Conservation (phyloP, 1,140 invertebrate species). For the Stenopsyche tienmushanensis region DNA sequence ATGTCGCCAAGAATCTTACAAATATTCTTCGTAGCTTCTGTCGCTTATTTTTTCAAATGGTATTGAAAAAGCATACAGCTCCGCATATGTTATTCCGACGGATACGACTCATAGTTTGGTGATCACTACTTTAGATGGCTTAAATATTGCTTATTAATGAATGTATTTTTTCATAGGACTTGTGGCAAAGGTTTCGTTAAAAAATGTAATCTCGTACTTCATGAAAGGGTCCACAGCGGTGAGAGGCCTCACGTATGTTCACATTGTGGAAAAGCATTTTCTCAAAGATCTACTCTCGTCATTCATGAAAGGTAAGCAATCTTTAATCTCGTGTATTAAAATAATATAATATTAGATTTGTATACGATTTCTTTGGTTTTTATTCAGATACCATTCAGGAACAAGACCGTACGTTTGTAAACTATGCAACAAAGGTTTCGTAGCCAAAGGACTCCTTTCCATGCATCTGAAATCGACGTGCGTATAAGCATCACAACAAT, state of each 20-base stretch:
- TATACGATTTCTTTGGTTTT: conserved; percentile 6
- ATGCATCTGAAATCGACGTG: conserved; percentile 57
- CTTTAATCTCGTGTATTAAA: not conserved
- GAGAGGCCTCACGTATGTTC: conserved; percentile 67
- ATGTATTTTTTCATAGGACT: conserved; percentile 51
- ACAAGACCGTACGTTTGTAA: conserved; percentile 73
- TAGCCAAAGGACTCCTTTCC: conserved; percentile 63
- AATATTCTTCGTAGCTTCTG: no score
- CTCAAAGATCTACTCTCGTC: conserved; percentile 73
- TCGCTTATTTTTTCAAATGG: no score
- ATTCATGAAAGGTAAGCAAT: conserved; percentile 64
- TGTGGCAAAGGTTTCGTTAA: conserved; percentile 66
- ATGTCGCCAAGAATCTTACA: no score
- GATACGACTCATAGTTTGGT: not conserved
- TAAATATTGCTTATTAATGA: not conserved
- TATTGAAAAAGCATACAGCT: no score
- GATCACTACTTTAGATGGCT: not conserved
- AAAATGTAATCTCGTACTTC: conserved; percentile 62
- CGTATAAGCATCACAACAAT: no score
- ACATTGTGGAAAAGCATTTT: conserved; percentile 75
- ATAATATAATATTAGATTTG: conserved; percentile 1
- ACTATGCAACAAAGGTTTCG: conserved; percentile 67
- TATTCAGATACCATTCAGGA: conserved; percentile 66
- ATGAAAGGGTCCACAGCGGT: conserved; percentile 65
- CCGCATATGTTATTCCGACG: no score